Conservation (phyloP, 2,797 vertebrate genomes). For the Eptatretus atami region DNA sequence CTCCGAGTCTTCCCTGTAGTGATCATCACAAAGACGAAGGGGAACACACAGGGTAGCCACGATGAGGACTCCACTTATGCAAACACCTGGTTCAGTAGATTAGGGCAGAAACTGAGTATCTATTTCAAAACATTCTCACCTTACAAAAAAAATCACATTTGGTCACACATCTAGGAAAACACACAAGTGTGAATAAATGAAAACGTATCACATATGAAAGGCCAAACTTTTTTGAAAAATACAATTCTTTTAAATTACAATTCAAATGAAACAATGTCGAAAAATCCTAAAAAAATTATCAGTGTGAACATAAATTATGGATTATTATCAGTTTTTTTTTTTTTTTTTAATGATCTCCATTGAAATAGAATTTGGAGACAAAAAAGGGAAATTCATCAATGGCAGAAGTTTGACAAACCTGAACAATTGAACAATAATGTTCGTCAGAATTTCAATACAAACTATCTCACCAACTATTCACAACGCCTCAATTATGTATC, state of each 20-base stretch:
- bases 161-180: too few relatives aligned
- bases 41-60: slow-evolving; percentile 61
- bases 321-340: too few relatives aligned
- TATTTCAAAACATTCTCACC: background rate
- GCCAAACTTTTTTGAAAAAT: too few relatives aligned
- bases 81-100: slow-evolving; percentile 30
- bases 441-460: background rate
- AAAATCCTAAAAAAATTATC: too few relatives aligned
- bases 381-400: background rate
- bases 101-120: too few relatives aligned
- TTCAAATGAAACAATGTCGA: too few relatives aligned
- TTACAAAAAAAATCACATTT: background rate
- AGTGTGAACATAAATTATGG: too few relatives aligned
- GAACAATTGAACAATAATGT: background rate
- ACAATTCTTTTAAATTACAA: too few relatives aligned
- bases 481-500: too few relatives aligned
- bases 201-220: too few relatives aligned
- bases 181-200: too few relatives aligned
- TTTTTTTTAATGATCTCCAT: background rate
- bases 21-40: slow-evolving; percentile 97
- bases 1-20: slow-evolving; percentile 95
- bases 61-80: slow-evolving; percentile 77
- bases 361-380: background rate
- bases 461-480: background rate
- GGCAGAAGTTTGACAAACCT: background rate